Conservation (phyloP, 2,113 vertebrate species). For the Perognathus longimembris region DNA sequence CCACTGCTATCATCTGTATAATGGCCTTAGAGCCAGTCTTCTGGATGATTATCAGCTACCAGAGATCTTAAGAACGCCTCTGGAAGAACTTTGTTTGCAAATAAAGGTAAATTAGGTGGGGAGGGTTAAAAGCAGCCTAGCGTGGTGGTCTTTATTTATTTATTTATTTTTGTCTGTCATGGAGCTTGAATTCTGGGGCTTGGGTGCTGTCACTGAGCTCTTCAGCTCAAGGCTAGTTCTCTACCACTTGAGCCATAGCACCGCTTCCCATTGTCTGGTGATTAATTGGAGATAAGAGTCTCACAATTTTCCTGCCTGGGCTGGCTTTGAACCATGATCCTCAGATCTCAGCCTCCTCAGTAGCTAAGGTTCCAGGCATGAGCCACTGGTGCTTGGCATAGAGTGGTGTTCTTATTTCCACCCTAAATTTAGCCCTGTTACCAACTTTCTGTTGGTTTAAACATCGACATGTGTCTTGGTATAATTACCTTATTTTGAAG, state of each 20-base stretch:
- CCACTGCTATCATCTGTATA: conserved; percentile 98
- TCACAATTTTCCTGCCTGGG: too few relatives aligned
- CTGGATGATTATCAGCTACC: conserved; percentile 97
- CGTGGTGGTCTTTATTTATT: background rate
- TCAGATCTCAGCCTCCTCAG: too few relatives aligned
- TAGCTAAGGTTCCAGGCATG: too few relatives aligned
- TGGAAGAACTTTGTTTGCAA: conserved; percentile 98
- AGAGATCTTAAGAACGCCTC: conserved; percentile 96
- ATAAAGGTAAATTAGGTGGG: conserved; percentile 91
- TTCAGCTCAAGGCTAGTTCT: too few relatives aligned
- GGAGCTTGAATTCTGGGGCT: too few relatives aligned
- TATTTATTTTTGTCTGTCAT: too few relatives aligned
- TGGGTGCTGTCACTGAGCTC: too few relatives aligned
- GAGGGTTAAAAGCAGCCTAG: background rate
- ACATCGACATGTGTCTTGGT: background rate
- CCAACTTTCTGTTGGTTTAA: background rate
- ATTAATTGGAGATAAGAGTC: too few relatives aligned
- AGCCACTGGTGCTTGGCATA: too few relatives aligned
- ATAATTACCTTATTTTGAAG: conserved; percentile 16
- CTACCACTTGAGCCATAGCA: too few relatives aligned
- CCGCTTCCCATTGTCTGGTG: too few relatives aligned
- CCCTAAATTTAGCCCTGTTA: background rate
- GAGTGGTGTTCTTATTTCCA: background rate
- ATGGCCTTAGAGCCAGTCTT: conserved; percentile 94
- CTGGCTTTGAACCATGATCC: too few relatives aligned